These are phyloP conservation scores for Dryadula phaetusa DNA, from an alignment of 2,888 invertebrate species.

Conservation along the genomic window DNA sequence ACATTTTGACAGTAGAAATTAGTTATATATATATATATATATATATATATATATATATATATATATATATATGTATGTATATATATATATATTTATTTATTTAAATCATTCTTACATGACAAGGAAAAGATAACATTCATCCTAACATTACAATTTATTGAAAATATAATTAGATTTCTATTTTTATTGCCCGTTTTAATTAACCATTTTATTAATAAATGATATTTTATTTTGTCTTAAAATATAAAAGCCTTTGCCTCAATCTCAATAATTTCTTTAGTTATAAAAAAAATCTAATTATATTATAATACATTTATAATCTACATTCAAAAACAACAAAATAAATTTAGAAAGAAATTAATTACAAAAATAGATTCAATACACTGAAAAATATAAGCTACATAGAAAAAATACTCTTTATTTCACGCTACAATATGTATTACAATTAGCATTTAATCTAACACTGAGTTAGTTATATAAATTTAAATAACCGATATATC, in stretches of 20 bases:
- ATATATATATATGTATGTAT: too few relatives aligned
- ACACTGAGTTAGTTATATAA: constrained; percentile 34
- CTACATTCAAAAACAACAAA: not conserved
- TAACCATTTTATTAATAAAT: constrained; percentile 6
- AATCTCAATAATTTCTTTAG: not conserved
- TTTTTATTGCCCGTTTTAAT: constrained; percentile 13
- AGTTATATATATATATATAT: not conserved
- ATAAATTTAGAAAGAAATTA: not conserved
- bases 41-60: too few relatives aligned
- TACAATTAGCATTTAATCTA: constrained; percentile 25
- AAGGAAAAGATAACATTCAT: not conserved
- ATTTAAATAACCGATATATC: constrained; percentile 19
- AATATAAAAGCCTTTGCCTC: constrained; percentile 11
- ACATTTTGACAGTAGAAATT: not conserved
- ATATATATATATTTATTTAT: constrained; percentile 7
- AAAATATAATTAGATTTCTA: constrained; percentile 19
- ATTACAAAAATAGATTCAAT: constrained; percentile 2
- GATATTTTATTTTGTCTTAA: constrained; percentile 15
- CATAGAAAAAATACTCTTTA: constrained; percentile 22
- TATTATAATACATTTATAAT: constrained; percentile 5
- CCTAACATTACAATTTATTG: constrained; percentile 13
- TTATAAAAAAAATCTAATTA: not conserved
- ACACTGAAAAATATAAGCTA: constrained; percentile 22
- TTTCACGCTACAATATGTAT: constrained; percentile 13
- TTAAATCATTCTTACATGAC: not conserved